phyloP scores from a whole-genome alignment of 2,113 vertebrate genomes.

The Nesoenas mayeri region DNA sequence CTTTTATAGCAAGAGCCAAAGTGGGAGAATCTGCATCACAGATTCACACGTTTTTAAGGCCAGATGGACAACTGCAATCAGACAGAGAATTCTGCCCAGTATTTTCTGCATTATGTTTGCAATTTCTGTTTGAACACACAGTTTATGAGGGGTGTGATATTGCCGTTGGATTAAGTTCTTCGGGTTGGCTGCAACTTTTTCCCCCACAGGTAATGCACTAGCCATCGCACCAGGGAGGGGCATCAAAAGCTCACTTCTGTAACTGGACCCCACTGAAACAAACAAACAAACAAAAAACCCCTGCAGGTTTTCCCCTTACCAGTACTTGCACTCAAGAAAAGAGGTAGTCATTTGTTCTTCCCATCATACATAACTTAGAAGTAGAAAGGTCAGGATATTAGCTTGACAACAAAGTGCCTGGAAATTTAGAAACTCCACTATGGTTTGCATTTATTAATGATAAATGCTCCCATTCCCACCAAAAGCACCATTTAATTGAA shows the following conservation, averaged over 20 bases:
- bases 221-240: not conserved
- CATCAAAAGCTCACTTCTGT: not conserved
- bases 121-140: constrained; percentile 6
- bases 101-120: constrained; percentile 10
- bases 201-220: not conserved
- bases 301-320: not conserved
- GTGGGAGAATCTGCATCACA: not conserved
- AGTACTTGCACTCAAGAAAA: not conserved
- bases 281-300: not conserved
- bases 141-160: not conserved
- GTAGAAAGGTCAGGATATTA: not conserved
- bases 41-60: constrained; percentile 16
- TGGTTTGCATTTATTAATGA: not conserved
- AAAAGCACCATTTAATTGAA: not conserved
- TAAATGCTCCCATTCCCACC: not conserved
- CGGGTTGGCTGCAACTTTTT: not conserved
- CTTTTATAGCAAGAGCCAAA: constrained; percentile 8
- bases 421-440: not conserved
- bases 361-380: not conserved
- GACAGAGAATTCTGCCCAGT: not conserved
- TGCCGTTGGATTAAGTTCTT: not conserved
- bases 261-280: not conserved
- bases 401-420: not conserved
- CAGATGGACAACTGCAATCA: constrained; percentile 38
- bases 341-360: not conserved